Evolutionary conservation across 2,888 invertebrate genomes (phyloP), one percentile per base, ranked within the genome.

Genomic region (Cistogaster globosa): DNA sequence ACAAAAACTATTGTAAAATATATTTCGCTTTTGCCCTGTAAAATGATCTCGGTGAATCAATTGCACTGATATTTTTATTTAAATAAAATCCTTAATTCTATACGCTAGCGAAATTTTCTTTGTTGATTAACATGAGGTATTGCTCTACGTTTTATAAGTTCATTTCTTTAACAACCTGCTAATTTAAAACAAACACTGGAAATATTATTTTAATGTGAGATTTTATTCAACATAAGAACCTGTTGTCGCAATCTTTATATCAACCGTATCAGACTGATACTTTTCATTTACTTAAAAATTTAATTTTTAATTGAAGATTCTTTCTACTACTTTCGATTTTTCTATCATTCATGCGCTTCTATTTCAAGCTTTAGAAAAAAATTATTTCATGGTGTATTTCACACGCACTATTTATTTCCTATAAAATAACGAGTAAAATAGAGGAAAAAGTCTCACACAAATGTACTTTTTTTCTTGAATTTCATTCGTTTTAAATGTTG

Each of bases 371-470:
- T 26, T 2, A 45, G 12, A 14, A 69, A 68, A 69, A 62, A 32
- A 32, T 62, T 63, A 63, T 76, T 69, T 63, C 51, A 82, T 65
- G 69, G 62, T 82, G 42, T 76, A 82, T 82, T 81, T 82, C 76
- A 82, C 82, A 82, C 76, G 82, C 82, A 82, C 82, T 82, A 82
- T 82, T 82, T 82, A 42, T 58, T 82, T 76, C 63, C 69, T 82
- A 69, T 12, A 51, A 18, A 48, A 22, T 1, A 51, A 20, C 20
- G 32, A 53, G 36, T 42, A 60, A 42, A 80, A 20, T 36, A 57
- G 26, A 20, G 38, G 42, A 57, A 72, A 51, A 14, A n/a, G 6
- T 36, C 32, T 58, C 20, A 51, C 57, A 42, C 32, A 62, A 36
- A 51, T 60, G 60, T 36, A 69, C 16, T 63, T 69, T 48, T 62